A percentile compares a stretch with the other conserved stretches of the same genome.
Conservation (phyloP, 2,797 vertebrate species). For the Danio tinwini region DNA sequence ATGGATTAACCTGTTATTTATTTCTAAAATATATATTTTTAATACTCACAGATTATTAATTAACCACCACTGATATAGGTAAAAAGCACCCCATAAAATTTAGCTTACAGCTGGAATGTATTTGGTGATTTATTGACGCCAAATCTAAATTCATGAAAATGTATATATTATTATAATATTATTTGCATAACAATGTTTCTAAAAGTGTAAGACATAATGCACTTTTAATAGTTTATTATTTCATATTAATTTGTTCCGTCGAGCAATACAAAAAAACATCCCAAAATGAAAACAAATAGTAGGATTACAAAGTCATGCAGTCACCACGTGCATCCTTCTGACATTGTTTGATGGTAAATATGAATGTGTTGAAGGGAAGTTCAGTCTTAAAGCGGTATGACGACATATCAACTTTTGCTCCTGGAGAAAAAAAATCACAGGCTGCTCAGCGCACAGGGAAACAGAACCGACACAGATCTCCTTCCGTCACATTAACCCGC, state of each 20-base stretch:
- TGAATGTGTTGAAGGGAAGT: conserved; percentile 68
- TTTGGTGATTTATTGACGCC: not conserved
- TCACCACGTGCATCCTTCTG: conserved; percentile 58
- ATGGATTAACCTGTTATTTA: too few species aligned
- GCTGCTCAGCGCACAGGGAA: conserved; percentile 27
- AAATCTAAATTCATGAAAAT: not conserved
- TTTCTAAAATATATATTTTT: too few species aligned
- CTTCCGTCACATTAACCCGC: conserved; percentile 23
- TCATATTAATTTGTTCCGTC: not conserved
- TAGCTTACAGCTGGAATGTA: not conserved
- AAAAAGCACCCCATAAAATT: not conserved
- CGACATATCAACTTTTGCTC: conserved; percentile 68
- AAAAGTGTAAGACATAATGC: not conserved
- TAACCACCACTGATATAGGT: not conserved
- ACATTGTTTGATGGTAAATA: conserved; percentile 67
- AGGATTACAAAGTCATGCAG: conserved; percentile 10
- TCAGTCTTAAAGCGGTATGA: conserved; percentile 71
- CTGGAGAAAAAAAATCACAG: conserved; percentile 58
- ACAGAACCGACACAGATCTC: conserved; percentile 32
- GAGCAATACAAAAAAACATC: not conserved
- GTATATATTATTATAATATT: not conserved
- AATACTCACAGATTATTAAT: not conserved
- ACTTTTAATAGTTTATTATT: not conserved
- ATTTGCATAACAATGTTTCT: conserved; percentile 8
- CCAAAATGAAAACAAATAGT: not conserved